Conservation (phyloP, 2,797 vertebrate genomes). For the Mormyrops attenuatus region DNA sequence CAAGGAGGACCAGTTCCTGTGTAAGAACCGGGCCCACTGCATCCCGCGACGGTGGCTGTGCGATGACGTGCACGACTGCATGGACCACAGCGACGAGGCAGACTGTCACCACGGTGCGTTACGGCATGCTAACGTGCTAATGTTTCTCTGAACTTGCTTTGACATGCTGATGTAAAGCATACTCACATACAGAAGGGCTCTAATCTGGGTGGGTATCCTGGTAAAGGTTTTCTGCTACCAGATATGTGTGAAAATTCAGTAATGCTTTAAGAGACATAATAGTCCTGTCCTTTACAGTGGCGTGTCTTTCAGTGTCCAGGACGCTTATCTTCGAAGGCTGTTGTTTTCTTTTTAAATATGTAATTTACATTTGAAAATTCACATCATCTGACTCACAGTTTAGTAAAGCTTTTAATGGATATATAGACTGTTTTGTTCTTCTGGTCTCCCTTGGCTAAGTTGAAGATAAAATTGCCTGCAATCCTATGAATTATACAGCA, state of each 20-base stretch:
- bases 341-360: not conserved
- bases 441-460: not conserved
- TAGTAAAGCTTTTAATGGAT: not conserved
- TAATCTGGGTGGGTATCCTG: not conserved
- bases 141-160: not conserved
- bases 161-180: not conserved
- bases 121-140: not conserved
- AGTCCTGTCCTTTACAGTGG: not conserved
- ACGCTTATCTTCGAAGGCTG: not conserved
- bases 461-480: not conserved
- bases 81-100: slow-evolving; percentile 93
- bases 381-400: not conserved
- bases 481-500: slow-evolving; percentile 1
- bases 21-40: slow-evolving; percentile 89
- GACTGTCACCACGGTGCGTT: slow-evolving; percentile 76
- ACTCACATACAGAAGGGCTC: not conserved
- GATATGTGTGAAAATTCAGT: not conserved
- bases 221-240: not conserved
- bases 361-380: not conserved
- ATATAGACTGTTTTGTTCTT: not conserved
- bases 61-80: slow-evolving; percentile 86
- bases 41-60: slow-evolving; percentile 90
- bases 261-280: not conserved
- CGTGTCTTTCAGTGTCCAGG: not conserved
- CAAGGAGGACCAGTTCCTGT: slow-evolving; percentile 87